Evolutionary conservation across 1,140 invertebrate genomes (phyloP).

Genomic region (Phenacoccus solenopsis): DNA sequence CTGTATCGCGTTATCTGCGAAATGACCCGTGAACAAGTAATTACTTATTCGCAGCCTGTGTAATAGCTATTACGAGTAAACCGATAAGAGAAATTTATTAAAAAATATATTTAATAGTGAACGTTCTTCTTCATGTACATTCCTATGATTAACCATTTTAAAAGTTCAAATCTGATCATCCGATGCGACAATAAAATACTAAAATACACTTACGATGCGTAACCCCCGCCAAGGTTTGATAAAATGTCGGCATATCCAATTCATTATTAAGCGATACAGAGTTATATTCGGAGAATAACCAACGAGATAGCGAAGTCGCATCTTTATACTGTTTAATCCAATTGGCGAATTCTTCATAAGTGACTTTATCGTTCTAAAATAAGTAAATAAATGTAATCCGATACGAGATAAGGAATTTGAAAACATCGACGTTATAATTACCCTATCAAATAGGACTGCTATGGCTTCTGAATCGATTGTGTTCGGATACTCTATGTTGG

Average conservation of each 20-base stretch:
- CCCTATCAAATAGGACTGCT: constrained; percentile 28
- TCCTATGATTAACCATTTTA: no score
- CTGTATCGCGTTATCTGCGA: no score
- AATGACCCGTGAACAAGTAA: no score
- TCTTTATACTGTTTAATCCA: constrained; percentile 55
- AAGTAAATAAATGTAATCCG: constrained; percentile 15
- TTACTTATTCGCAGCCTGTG: no score
- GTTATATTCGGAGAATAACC: constrained; percentile 57
- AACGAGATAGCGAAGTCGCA: constrained; percentile 64
- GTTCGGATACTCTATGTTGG: constrained; percentile 35
- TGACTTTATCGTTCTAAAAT: constrained; percentile 41
- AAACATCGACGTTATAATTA: not conserved
- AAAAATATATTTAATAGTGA: not conserved
- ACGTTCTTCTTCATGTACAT: not conserved
- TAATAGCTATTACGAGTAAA: not conserved
- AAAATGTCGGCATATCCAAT: constrained; percentile 76
- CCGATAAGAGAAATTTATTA: not conserved
- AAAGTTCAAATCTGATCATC: no score
- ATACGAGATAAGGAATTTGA: not conserved
- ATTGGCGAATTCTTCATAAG: constrained; percentile 56
- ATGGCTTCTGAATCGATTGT: constrained; percentile 39
- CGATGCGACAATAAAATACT: no score
- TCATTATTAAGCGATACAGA: constrained; percentile 58
- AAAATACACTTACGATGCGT: constrained; percentile 56
- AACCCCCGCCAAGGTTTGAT: constrained; percentile 79